phyloP scores from a whole-genome alignment of 2,888 invertebrate species.

The Rotaria magnacalcarata region DNA sequence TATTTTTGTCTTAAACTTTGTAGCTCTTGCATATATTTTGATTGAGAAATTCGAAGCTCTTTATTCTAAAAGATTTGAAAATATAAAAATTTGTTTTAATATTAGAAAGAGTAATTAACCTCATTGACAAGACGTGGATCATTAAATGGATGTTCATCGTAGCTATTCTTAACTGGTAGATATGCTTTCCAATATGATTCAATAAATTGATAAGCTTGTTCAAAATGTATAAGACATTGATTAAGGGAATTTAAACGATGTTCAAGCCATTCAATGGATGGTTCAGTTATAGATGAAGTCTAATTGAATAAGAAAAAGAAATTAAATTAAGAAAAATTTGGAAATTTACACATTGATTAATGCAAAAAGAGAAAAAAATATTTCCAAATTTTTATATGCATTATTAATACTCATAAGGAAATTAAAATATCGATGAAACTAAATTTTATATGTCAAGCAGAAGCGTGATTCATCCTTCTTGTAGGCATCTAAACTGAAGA shows the following conservation, averaged over 20 bases:
- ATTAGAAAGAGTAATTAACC: neutral
- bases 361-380: too few relatives aligned
- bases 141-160: neutral
- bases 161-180: neutral
- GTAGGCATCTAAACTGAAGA: too few relatives aligned
- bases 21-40: neutral
- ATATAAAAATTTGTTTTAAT: too few relatives aligned
- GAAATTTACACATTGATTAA: too few relatives aligned
- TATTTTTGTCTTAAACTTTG: neutral
- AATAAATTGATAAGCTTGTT: neutral
- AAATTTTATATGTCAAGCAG: too few relatives aligned
- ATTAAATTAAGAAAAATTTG: too few relatives aligned
- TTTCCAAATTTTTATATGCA: too few relatives aligned
- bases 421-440: too few relatives aligned
- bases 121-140: neutral
- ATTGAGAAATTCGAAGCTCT: neutral
- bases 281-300: neutral
- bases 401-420: too few relatives aligned
- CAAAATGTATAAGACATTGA: neutral
- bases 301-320: neutral
- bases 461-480: too few relatives aligned
- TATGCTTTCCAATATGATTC: neutral
- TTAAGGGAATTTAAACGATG: constrained; percentile 3
- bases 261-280: neutral
- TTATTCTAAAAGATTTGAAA: neutral